These are phyloP conservation scores for Synanceia verrucosa DNA, from an alignment of 2,797 vertebrate genomes.

Conservation along the genomic window DNA sequence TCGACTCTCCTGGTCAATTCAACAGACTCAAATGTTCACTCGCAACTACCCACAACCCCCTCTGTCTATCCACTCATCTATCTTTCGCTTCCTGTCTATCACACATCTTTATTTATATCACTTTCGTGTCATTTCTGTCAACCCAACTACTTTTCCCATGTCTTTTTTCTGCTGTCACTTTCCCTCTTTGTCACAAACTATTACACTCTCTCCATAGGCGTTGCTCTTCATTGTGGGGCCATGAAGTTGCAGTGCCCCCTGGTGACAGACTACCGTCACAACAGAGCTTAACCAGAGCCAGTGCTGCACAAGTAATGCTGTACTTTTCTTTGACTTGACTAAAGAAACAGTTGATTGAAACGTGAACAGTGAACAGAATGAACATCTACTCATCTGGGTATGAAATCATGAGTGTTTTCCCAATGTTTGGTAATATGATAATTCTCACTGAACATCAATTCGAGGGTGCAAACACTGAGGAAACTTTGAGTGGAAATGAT, in stretches of 20 bases:
- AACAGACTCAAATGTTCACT: background rate
- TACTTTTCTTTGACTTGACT: background rate
- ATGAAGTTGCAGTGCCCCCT: slow-evolving; percentile 78
- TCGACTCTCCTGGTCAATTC: background rate
- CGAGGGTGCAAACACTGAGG: background rate
- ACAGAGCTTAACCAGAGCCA: background rate
- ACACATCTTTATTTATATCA: background rate
- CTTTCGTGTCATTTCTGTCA: slow-evolving; percentile 16
- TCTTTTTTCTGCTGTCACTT: slow-evolving; percentile 37
- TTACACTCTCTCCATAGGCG: background rate
- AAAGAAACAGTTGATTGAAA: background rate
- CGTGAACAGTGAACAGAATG: background rate
- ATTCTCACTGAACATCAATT: no score
- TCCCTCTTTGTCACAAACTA: slow-evolving; percentile 48
- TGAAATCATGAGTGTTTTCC: background rate
- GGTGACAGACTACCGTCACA: slow-evolving; percentile 29
- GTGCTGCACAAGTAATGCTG: background rate
- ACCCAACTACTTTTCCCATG: slow-evolving; percentile 11
- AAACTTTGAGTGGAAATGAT: background rate
- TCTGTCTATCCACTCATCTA: background rate
- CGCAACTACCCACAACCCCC: background rate
- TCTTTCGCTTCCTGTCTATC: background rate
- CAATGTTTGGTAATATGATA: no score
- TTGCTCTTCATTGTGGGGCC: background rate
- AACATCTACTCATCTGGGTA: background rate